phyloP scores from a whole-genome alignment of 2,113 vertebrate species.

The Astatotilapia flaviijosephi region DNA sequence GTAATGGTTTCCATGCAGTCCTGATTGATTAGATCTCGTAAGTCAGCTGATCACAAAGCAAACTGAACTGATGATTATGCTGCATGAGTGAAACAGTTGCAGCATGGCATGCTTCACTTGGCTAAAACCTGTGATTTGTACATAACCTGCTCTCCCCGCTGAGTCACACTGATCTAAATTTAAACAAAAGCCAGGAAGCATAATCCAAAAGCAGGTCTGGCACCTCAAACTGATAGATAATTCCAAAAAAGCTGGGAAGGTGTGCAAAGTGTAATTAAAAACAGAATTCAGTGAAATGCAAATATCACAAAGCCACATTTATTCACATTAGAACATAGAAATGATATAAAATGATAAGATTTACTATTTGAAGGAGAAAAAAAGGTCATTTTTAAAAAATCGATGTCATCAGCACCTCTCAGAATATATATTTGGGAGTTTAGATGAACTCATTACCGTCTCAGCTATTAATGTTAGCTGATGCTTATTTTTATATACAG shows the following conservation, averaged over 20 bases:
- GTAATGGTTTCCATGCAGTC: background rate
- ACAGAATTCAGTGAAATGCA: background rate
- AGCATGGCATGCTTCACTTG: background rate
- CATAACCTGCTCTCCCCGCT: background rate
- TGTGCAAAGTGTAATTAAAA: background rate
- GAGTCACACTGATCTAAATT: background rate
- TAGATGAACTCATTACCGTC: background rate
- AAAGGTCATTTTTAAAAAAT: fast-evolving
- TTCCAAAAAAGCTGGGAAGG: background rate
- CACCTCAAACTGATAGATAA: background rate
- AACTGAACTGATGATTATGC: background rate
- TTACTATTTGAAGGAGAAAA: background rate
- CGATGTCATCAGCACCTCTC: background rate
- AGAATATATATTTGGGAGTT: fast-evolving
- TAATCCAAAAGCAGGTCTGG: fast-evolving
- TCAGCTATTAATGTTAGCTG: background rate
- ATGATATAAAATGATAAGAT: background rate
- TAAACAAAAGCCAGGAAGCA: background rate
- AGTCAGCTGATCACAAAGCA: background rate
- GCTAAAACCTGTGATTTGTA: background rate
- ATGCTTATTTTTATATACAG: background rate
- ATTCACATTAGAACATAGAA: background rate
- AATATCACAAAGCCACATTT: background rate
- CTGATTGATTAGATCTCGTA: background rate
- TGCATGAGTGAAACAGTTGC: background rate